These are phyloP conservation scores for Saturnia pavonia DNA, from an alignment of 2,888 invertebrate species.

Conservation along the genomic window DNA sequence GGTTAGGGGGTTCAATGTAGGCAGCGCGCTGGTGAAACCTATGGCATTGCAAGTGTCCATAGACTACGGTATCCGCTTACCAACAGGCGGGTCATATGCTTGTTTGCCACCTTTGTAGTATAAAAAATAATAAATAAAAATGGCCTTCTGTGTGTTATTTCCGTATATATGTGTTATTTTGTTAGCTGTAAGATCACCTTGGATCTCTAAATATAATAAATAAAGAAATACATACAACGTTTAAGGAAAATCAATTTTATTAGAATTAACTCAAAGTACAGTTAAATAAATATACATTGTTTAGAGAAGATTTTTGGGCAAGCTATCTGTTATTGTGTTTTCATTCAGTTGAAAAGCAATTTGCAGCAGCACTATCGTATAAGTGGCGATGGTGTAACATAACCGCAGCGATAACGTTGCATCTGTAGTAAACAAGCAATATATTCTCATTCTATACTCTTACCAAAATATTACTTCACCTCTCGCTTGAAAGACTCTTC, in stretches of 20 bases:
- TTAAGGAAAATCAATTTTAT: background rate
- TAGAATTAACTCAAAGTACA: background rate
- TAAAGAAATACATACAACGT: background rate
- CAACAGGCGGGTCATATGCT: too few species aligned
- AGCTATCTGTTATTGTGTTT: background rate
- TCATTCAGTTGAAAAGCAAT: constrained; percentile 19
- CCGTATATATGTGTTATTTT: too few species aligned
- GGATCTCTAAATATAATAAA: too few species aligned
- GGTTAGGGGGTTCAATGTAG: too few species aligned
- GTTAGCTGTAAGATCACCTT: too few species aligned
- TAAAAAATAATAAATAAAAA: too few species aligned
- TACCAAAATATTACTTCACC: background rate
- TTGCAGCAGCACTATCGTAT: constrained; percentile 28
- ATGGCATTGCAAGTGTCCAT: too few species aligned
- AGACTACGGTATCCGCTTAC: too few species aligned
- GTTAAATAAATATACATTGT: background rate
- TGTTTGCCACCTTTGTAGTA: too few species aligned
- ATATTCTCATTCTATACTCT: background rate
- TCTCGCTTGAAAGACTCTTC: background rate
- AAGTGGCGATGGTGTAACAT: constrained; percentile 23
- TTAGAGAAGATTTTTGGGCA: background rate
- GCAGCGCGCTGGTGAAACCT: too few species aligned
- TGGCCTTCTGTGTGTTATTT: too few species aligned
- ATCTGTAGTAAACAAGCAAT: constrained; percentile 21
- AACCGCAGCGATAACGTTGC: constrained; percentile 26